Conservation (phyloP, 1,140 invertebrate species). For the Heliconius eleuchia region DNA sequence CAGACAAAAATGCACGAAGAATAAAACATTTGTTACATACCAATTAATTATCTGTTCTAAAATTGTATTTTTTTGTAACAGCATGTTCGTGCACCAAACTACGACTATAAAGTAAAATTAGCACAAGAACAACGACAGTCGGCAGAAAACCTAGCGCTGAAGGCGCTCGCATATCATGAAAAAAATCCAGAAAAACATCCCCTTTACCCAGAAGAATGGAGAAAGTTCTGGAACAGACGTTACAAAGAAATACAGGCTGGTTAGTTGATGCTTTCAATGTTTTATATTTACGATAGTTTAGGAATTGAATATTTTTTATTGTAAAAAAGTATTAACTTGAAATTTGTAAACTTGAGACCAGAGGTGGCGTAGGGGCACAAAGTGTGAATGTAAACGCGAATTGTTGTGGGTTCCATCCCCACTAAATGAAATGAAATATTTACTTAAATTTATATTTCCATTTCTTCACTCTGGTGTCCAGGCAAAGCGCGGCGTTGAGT, state of each 20-base stretch:
- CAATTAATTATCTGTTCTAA: not conserved
- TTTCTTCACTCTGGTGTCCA: too few species aligned
- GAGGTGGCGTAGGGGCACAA: too few species aligned
- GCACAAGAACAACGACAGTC: slow-evolving; percentile 43
- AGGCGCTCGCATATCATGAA: slow-evolving; percentile 86
- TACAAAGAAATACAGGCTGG: slow-evolving; percentile 90
- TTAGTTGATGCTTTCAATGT: slow-evolving; percentile 29
- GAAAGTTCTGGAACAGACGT: slow-evolving; percentile 90
- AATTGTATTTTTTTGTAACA: slow-evolving; percentile 1
- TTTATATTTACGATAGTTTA: too few species aligned
- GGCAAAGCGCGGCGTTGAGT: too few species aligned
- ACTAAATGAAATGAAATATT: too few species aligned
- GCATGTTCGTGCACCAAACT: slow-evolving; percentile 45
- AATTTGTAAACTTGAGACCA: too few species aligned
- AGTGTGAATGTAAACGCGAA: too few species aligned
- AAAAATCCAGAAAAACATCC: slow-evolving; percentile 93
- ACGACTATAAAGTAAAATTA: slow-evolving; percentile 63
- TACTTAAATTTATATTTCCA: too few species aligned
- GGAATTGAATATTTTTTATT: too few species aligned
- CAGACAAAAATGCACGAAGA: not conserved
- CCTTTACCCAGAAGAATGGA: slow-evolving; percentile 92
- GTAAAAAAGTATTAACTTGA: too few species aligned
- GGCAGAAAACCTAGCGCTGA: slow-evolving; percentile 52
- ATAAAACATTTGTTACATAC: not conserved
- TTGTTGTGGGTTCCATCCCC: too few species aligned